These are phyloP conservation scores for Ichneumon xanthorius DNA, from an alignment of 2,888 invertebrate genomes.

Conservation along the genomic window DNA sequence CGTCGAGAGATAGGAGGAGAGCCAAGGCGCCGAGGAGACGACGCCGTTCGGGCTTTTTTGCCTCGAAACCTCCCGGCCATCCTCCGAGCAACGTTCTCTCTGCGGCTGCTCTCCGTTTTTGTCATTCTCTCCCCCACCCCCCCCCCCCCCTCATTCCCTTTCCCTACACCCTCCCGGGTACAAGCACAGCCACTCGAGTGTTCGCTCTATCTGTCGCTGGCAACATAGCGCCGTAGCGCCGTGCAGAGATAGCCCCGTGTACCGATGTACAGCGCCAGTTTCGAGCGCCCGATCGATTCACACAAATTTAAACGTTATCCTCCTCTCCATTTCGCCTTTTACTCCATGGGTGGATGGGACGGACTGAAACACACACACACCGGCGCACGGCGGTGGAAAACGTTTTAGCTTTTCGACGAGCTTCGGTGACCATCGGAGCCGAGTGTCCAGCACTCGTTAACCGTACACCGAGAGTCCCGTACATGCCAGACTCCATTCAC, in stretches of 20 bases:
- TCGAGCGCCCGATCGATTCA: slow-evolving; percentile 78
- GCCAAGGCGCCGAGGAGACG: slow-evolving; percentile 80
- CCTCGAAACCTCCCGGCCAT: slow-evolving; percentile 76
- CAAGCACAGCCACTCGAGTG: slow-evolving; percentile 71
- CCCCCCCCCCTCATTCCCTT: not conserved
- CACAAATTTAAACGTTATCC: slow-evolving; percentile 78
- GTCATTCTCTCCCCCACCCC: slow-evolving; percentile 3
- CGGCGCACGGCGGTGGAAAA: slow-evolving; percentile 38
- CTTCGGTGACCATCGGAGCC: slow-evolving; percentile 45
- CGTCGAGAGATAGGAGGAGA: slow-evolving; percentile 63
- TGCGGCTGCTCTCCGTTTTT: slow-evolving; percentile 14
- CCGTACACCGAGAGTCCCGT: slow-evolving; percentile 36
- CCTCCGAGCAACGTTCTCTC: slow-evolving; percentile 34
- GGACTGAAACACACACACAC: slow-evolving; percentile 22
- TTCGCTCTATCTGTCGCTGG: slow-evolving; percentile 37
- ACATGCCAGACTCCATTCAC: slow-evolving; percentile 46
- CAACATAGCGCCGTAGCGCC: slow-evolving; percentile 16
- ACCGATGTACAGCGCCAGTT: slow-evolving; percentile 14
- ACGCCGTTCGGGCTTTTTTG: slow-evolving; percentile 78
- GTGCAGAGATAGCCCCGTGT: not conserved
- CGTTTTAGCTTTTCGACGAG: slow-evolving; percentile 59
- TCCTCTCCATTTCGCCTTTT: slow-evolving; percentile 59
- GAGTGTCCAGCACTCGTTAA: slow-evolving; percentile 65
- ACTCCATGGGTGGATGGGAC: slow-evolving; percentile 2
- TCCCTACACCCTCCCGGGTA: slow-evolving; percentile 42